These are phyloP conservation scores for Mystacornis crossleyi DNA, from an alignment of 2,113 vertebrate genomes.

Conservation along the genomic window DNA sequence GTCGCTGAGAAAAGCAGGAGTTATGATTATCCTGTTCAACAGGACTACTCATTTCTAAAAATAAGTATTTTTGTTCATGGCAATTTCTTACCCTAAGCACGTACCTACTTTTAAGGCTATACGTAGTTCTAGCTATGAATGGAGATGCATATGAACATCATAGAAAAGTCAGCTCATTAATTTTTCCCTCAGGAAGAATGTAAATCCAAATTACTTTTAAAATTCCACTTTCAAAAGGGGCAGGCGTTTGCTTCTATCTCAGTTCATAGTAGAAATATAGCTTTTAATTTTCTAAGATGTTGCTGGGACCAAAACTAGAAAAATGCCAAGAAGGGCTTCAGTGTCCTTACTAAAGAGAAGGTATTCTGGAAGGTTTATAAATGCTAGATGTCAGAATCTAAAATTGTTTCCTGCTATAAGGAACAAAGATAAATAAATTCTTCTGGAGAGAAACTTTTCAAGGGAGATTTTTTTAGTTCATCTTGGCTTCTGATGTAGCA, in stretches of 20 bases:
- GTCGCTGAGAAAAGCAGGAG: neutral
- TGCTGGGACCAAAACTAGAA: neutral
- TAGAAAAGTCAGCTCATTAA: neutral
- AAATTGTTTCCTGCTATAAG: neutral
- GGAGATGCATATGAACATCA: neutral
- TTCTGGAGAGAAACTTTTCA: neutral
- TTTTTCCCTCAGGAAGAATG: neutral
- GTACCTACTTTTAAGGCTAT: neutral
- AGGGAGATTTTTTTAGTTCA: neutral
- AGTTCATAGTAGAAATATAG: neutral
- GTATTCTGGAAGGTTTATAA: neutral
- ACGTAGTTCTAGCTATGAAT: neutral
- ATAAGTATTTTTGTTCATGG: neutral
- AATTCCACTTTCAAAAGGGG: neutral
- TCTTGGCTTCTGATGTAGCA: neutral
- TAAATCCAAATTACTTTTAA: neutral
- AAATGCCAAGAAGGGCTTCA: neutral
- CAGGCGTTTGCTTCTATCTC: neutral
- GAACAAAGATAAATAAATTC: neutral
- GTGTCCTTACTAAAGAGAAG: neutral
- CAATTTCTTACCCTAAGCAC: neutral
- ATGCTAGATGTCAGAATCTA: neutral
- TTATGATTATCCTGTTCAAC: neutral
- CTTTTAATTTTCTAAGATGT: neutral
- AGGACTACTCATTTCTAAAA: neutral